Conservation (phyloP, 1,140 invertebrate species). For the Drosophila ananassae region DNA sequence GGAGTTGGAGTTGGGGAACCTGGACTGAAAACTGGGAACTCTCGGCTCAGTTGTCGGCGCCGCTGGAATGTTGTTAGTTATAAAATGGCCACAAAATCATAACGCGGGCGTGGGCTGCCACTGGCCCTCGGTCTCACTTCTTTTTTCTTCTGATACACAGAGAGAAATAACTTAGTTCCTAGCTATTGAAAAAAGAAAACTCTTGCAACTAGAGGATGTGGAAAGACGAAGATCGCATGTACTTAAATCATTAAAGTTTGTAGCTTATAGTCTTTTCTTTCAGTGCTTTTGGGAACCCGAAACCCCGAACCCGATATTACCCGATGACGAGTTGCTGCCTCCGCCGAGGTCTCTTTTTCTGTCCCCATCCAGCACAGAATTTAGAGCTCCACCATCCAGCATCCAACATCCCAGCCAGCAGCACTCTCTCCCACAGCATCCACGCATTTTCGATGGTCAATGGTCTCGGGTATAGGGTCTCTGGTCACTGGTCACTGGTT, state of each 20-base stretch:
- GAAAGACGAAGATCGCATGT: too few species aligned
- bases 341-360: constrained; percentile 26
- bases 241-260: background rate
- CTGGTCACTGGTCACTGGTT: constrained; percentile 5
- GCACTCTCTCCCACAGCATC: constrained; percentile 45
- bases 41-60: constrained; percentile 39
- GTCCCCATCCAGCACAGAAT: constrained; percentile 40
- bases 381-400: constrained; percentile 6
- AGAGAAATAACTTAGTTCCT: background rate
- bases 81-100: constrained; percentile 82
- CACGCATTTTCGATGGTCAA: constrained; percentile 48
- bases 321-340: constrained; percentile 60
- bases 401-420: background rate
- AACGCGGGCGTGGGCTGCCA: constrained; percentile 72
- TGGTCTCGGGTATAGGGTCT: constrained; percentile 1
- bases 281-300: constrained; percentile 29
- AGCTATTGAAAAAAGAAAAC: too few species aligned
- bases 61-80: constrained; percentile 80
- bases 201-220: too few species aligned
- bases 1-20: background rate
- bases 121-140: constrained; percentile 25
- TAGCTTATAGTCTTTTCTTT: background rate
- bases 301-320: constrained; percentile 72
- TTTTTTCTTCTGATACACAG: constrained; percentile 17
- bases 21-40: constrained; percentile 11